Percentiles rank a stretch among this genome's conserved stretches.
phyloP scores from a whole-genome alignment of 2,113 vertebrate genomes.

The Megaceryle torquata region DNA sequence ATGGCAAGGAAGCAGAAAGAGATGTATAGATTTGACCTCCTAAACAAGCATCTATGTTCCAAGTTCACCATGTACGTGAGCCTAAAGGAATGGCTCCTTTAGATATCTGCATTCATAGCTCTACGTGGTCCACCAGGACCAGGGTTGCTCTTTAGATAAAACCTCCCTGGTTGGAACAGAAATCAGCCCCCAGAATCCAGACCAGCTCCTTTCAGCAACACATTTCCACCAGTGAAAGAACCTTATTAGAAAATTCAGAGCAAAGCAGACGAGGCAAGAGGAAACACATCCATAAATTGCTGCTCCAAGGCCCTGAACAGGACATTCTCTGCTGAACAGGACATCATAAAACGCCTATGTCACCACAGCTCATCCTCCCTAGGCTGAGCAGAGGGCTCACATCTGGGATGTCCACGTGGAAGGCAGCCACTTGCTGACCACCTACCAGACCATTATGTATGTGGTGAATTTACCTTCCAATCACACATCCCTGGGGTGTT shows the following conservation, averaged over 20 bases:
- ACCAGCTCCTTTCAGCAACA: background rate
- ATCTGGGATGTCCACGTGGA: background rate
- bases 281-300: background rate
- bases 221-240: background rate
- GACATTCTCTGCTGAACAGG: background rate
- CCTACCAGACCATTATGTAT: background rate
- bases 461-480: background rate
- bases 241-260: background rate
- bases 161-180: background rate
- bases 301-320: background rate
- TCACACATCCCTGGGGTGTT: background rate
- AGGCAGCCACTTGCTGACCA: background rate
- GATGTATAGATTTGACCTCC: background rate
- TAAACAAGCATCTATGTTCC: background rate
- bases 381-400: background rate
- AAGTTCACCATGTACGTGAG: background rate
- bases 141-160: background rate
- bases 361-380: background rate
- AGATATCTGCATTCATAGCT: no score
- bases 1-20: background rate
- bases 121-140: background rate
- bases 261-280: background rate
- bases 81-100: background rate
- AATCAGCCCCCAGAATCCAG: background rate
- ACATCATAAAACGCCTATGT: background rate